Conservation (phyloP, 2,888 invertebrate genomes). For the Melipona beecheii region DNA sequence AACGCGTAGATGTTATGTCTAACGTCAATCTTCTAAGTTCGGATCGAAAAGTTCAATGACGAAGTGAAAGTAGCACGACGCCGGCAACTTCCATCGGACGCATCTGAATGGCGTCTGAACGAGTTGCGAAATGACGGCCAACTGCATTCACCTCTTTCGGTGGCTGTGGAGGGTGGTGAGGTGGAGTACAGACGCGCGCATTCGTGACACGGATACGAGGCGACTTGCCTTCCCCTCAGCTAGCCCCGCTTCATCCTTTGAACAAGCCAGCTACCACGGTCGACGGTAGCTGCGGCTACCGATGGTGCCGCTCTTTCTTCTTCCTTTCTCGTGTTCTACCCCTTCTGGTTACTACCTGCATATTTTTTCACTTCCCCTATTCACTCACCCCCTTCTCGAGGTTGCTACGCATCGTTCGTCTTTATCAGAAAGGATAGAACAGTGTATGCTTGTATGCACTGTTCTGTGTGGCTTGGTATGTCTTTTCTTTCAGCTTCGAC, state of each 20-base stretch:
- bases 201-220: conserved; percentile 80
- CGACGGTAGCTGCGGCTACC: conserved; percentile 30
- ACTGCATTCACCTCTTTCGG: conserved; percentile 80
- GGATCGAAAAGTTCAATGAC: neutral
- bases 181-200: conserved; percentile 78
- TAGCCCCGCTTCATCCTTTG: conserved; percentile 63
- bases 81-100: conserved; percentile 76
- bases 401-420: conserved; percentile 20
- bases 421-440: neutral
- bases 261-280: conserved; percentile 38
- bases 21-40: neutral
- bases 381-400: neutral
- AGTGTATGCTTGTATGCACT: neutral
- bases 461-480: neutral
- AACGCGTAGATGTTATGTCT: neutral
- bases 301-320: conserved; percentile 34
- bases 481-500: conserved; percentile 21
- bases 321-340: neutral
- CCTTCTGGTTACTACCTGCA: conserved; percentile 11
- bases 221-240: conserved; percentile 58
- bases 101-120: conserved; percentile 82
- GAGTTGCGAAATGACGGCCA: conserved; percentile 80
- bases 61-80: conserved; percentile 50
- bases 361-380: neutral
- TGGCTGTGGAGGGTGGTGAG: conserved; percentile 68